A percentile compares a stretch with the other conserved stretches of the same genome.
These are phyloP conservation scores for Campoletis sonorensis DNA, from an alignment of 1,140 invertebrate species.

Conservation along the genomic window DNA sequence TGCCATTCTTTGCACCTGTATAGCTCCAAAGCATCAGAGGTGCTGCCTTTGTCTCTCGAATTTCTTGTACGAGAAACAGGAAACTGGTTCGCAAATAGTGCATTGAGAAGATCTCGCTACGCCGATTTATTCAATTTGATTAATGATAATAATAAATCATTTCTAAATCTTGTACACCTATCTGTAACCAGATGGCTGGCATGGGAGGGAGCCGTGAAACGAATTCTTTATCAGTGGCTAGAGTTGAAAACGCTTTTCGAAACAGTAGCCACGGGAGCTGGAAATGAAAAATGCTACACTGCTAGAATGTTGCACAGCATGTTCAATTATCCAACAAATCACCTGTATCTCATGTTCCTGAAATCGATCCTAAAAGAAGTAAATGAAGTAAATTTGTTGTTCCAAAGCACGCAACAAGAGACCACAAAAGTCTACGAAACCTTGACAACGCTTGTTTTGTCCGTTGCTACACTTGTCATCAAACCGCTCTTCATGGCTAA, in stretches of 20 bases:
- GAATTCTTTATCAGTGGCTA: constrained; percentile 45
- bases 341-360: constrained; percentile 43
- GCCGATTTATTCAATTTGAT: constrained; percentile 53
- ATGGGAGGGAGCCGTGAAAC: constrained; percentile 29
- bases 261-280: constrained; percentile 18
- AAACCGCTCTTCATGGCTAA: constrained; percentile 41
- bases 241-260: constrained; percentile 47
- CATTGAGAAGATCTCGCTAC: constrained; percentile 51
- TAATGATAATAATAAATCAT: constrained; percentile 23
- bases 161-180: constrained; percentile 41
- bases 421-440: constrained; percentile 40
- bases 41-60: constrained; percentile 54
- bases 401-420: constrained; percentile 44
- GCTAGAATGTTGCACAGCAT: constrained; percentile 37
- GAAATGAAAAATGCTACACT: constrained; percentile 47
- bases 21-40: constrained; percentile 51
- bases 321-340: constrained; percentile 45
- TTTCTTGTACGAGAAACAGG: constrained; percentile 56
- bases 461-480: constrained; percentile 28
- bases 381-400: constrained; percentile 44
- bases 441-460: constrained; percentile 32
- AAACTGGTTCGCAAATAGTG: constrained; percentile 56
- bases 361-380: constrained; percentile 36
- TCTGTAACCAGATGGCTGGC: constrained; percentile 47
- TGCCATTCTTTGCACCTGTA: constrained; percentile 50